Evolutionary conservation across 2,113 vertebrate species (phyloP).

Genomic region (Pristiophorus japonicus): DNA sequence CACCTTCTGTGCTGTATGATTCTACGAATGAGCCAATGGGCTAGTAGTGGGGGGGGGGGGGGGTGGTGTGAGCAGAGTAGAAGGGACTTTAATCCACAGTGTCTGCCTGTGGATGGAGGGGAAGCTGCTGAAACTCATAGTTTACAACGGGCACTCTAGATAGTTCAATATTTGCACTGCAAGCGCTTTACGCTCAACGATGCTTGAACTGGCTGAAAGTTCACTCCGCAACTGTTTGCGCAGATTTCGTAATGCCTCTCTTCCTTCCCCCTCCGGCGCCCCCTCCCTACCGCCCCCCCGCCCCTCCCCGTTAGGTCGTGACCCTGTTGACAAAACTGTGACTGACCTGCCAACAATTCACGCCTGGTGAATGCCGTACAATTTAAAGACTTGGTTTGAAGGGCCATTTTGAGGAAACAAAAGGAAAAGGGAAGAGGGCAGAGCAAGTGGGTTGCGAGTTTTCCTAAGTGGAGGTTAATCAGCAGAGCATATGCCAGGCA

Average conservation of each 20-base stretch:
- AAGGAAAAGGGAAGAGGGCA: too few relatives aligned
- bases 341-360: neutral
- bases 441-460: neutral
- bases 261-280: too few relatives aligned
- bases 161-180: neutral
- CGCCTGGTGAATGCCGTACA: neutral
- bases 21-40: neutral
- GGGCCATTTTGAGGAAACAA: too few relatives aligned
- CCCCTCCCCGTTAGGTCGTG: neutral
- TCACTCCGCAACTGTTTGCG: neutral
- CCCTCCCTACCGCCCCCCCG: too few relatives aligned
- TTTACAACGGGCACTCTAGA: neutral
- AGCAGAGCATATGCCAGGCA: neutral
- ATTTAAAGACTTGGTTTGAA: neutral
- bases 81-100: neutral
- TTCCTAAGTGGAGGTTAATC: neutral
- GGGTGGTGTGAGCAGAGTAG: neutral
- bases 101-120: neutral
- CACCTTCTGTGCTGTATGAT: too few relatives aligned
- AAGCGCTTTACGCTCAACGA: neutral
- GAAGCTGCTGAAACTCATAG: neutral
- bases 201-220: too few relatives aligned
- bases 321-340: neutral
- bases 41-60: neutral
- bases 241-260: neutral